Evolutionary conservation across 2,797 vertebrate species (phyloP), one percentile per base, ranked within the genome.

Genomic region (Syngnathus rostellatus): DNA sequence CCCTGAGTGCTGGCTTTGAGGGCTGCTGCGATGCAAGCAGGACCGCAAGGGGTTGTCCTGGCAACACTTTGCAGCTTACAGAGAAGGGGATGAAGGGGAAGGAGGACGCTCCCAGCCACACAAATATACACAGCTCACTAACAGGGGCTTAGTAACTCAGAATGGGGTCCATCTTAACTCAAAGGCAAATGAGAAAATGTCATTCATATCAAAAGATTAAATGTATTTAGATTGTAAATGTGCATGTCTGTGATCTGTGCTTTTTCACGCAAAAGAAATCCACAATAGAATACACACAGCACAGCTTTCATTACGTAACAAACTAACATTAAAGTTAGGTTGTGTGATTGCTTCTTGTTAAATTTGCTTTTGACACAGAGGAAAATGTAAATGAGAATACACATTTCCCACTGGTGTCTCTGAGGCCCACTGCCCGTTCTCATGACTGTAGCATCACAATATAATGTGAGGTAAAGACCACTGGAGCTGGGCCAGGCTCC

Each of bases 41-140:
- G 81, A 83, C 83, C 84, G 75, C 82, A 73, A 79, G 81, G 80
- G 82, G 90, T 92, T 92, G 90, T 88, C 90, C 69, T 88, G 84
- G 90, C 88, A 92, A 92, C 90, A 77, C 81, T 79, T 73, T 74
- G 75, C 66, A 54, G 86, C 78, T 87, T 79, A 77, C 40, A 76
- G 74, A 83, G 83, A 84, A 85, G 68, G 72, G 81, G 81, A 78
- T 84, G 81, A 82, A 80, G 81, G 67, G 74, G 65, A 73, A 75
- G 75, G 77, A 87, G 81, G 81, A 82, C 83, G 83, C 82, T 76
- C 70, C 61, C 61, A 73, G 79, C 66, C 81, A 73, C 72, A 83
- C 72, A 83, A 75, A 80, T 50, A 63, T 39, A 74, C 64, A 51
- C 64, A 73, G 55, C 77, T 72, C 69, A 79, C 64, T 78, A 76